A percentile compares a stretch with the other conserved stretches of the same genome.
Conservation (phyloP, 2,113 vertebrate species). For the Lota lota region DNA sequence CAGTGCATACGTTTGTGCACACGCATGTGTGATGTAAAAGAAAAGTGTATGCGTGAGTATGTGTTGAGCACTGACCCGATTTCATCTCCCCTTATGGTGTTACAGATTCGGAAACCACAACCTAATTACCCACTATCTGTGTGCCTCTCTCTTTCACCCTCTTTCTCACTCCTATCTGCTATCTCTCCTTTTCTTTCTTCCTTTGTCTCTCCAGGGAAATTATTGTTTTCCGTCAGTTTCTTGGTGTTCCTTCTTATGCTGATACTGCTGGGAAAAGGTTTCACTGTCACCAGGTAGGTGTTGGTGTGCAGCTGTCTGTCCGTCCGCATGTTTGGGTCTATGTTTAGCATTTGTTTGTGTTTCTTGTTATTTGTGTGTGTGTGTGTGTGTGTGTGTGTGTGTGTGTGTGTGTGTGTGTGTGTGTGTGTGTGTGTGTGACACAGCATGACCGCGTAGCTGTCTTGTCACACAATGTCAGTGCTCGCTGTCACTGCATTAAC, state of each 20-base stretch:
- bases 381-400: not conserved
- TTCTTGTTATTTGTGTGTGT: not conserved
- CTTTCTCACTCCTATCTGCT: not conserved
- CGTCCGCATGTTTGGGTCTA: not conserved
- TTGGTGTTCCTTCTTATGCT: constrained; percentile 91
- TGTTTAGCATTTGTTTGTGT: not conserved
- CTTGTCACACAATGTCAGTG: too few species aligned
- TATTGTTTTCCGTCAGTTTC: constrained; percentile 91
- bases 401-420: constrained; percentile 8
- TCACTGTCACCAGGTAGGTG: constrained; percentile 86
- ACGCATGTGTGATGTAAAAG: not conserved
- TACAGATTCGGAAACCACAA: constrained; percentile 53
- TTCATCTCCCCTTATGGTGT: constrained; percentile 48
- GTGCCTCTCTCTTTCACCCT: not conserved
- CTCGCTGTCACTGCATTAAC: too few species aligned
- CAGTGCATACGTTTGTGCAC: not conserved
- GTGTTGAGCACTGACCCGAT: constrained; percentile 47
- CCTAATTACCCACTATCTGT: constrained; percentile 59
- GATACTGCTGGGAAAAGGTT: constrained; percentile 90
- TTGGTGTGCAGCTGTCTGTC: constrained; percentile 3
- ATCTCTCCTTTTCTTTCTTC: constrained; percentile 30
- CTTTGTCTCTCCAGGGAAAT: constrained; percentile 79
- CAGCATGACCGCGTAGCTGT: not conserved
- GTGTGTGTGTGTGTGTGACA: constrained; percentile 10
- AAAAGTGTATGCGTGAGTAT: constrained; percentile 1